Base-by-base conservation (phyloP, 2,113 vertebrate species). In the Sarotherodon lohbergeri region DNA sequence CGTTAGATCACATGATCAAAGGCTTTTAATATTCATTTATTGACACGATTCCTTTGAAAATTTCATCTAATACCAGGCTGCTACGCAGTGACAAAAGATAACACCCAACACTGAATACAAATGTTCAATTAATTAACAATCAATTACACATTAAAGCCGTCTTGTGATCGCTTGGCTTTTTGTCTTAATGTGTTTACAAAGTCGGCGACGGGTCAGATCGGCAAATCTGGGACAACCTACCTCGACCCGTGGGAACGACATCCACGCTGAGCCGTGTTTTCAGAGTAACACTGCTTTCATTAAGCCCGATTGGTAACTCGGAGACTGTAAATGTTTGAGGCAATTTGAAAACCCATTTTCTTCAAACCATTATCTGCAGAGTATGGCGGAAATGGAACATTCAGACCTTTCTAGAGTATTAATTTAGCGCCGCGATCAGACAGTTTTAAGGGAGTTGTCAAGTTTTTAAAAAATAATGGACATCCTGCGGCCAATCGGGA, bases 261-360 rank as follows among this genome's bases (percentile, higher is more conserved):
- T 73, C 56, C 34, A 82, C 27, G 73, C 82, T 59, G 27, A 87
- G 43, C 14, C 8, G 11, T 81, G 56, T 89, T 91, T 90, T 90
- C 82, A 29, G 57, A 73, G 56, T 12, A 4, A 83, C 19, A 14
- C 76, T 71, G 84, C 88, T 86, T 90, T 92, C 83, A 91, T 87
- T 66, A 89, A 46, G 81, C 66, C 84, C 84, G 85, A 93, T 92
- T 92, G 89, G 83, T 91, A 93, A 93, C 88, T 88, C 1, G 46
- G 87, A 88, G 59, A 91, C 86, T 81, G 55, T 92, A 90, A 90
- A 91, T 87, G 90, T 86, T 93, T 88, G 84, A 94, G 88, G 94
- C 91, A 93, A 96, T 94, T 94, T 94, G 87, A 93, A 94, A 94
- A 94, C n/a, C 88, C 89, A 94, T 93, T 92, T 94, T 92, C 91